These are phyloP conservation scores for Serripes groenlandicus DNA, from an alignment of 2,888 invertebrate species.

Conservation along the genomic window DNA sequence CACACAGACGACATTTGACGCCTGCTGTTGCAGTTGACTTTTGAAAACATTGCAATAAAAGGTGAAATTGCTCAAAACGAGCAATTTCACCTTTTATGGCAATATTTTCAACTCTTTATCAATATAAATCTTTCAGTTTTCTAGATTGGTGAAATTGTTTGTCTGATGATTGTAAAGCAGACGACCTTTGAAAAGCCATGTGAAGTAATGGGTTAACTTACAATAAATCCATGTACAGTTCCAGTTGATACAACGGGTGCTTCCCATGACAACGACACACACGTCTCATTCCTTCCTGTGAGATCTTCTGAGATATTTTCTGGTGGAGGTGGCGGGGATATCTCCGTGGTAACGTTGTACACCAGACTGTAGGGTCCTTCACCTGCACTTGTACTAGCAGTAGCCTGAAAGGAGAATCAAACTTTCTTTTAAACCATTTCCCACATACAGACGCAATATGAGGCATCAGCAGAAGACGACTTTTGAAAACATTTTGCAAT, in stretches of 20 bases:
- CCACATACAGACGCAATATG: no score
- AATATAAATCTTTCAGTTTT: neutral
- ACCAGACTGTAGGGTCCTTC: conserved; percentile 70
- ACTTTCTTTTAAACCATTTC: no score
- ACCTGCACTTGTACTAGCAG: conserved; percentile 76
- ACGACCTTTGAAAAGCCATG: neutral
- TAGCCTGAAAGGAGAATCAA: no score
- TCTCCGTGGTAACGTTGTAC: conserved; percentile 66
- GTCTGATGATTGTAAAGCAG: neutral
- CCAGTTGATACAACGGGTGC: conserved; percentile 45
- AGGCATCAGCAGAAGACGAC: no score
- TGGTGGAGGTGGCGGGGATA: conserved; percentile 90
- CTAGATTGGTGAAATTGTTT: neutral
- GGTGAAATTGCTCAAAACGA: neutral
- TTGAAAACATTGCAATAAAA: neutral
- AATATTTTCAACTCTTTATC: neutral
- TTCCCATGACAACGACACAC: conserved; percentile 65
- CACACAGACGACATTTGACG: neutral
- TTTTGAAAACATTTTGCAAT: no score
- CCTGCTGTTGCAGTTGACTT: neutral
- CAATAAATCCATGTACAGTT: conserved; percentile 61
- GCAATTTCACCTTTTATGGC: neutral
- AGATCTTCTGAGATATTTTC: conserved; percentile 78
- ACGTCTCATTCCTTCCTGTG: conserved; percentile 57
- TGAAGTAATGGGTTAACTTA: conserved; percentile 31